Conservation (phyloP, 2,888 invertebrate species). For the Lasioglossum morio region DNA sequence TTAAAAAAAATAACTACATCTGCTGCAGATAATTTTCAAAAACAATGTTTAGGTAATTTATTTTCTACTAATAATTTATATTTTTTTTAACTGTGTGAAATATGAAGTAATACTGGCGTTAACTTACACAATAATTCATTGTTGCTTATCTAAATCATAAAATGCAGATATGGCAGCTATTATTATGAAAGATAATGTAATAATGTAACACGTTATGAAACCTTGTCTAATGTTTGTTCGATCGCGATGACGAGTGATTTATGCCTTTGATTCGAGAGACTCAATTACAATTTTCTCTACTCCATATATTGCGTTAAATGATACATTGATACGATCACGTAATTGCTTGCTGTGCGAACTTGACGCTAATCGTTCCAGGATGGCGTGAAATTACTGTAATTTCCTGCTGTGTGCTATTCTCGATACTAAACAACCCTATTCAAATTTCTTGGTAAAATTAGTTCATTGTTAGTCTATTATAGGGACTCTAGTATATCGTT, state of each 20-base stretch:
- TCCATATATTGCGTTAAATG: slow-evolving; percentile 29
- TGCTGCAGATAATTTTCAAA: not conserved
- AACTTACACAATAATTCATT: not conserved
- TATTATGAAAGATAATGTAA: not conserved
- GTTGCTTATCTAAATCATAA: not conserved
- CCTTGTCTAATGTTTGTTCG: not conserved
- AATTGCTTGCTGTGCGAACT: not conserved
- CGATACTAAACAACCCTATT: not conserved
- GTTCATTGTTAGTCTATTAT: not conserved
- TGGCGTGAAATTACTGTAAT: slow-evolving; percentile 57
- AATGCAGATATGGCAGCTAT: not conserved
- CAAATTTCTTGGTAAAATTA: not conserved
- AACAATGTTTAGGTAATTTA: not conserved
- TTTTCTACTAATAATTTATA: not conserved
- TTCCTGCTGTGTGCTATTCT: slow-evolving; percentile 9
- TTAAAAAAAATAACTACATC: not conserved
- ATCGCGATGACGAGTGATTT: slow-evolving; percentile 19
- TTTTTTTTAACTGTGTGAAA: not conserved
- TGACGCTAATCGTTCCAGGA: slow-evolving; percentile 33
- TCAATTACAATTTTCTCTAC: slow-evolving; percentile 17
- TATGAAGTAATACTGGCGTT: not conserved
- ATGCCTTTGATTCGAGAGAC: not conserved
- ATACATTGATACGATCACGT: slow-evolving; percentile 41
- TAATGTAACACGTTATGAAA: not conserved
- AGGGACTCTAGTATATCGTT: not conserved